Evolutionary conservation across 2,113 vertebrate species (phyloP), one percentile per base, ranked within the genome.

Genomic region (Pavo muticus): DNA sequence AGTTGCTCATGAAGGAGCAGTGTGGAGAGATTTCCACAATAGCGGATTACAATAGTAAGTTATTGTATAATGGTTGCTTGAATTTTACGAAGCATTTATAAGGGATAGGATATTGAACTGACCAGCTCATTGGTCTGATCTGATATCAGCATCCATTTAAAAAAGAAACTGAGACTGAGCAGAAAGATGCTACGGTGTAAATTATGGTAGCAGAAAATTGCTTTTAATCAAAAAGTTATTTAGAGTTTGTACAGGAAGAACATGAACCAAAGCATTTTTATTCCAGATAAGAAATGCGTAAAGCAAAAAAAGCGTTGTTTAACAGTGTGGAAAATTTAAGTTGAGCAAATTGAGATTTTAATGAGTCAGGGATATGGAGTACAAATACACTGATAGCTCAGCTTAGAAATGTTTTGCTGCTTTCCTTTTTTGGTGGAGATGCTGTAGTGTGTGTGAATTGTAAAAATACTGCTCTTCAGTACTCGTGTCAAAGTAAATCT

Each of bases 301-400:
- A 88, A 90, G 69, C 60, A 84, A 74, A 79, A 61, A 77, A 18
- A 18, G 2, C 81, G 70, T 92, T 91, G 92, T 88, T 94, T 93
- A 96, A 95, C 88, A 92, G 67, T 3, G 71, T 92, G 84, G 91
- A 96, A 96, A 90, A 92, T 91, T 68, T 37, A 93, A 77, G 74
- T 20, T 71, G 57, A 92, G 56, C 89, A 87, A 30, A 95, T 93
- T 67, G 68, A 92, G 87, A 56, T 93, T 95, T 96, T 88, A 96
- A 92, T 91, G 93, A 95, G 86, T 90, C 86, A 60, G 70, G 90
- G 95, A 50, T 93, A 88, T 39, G 44, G 67, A 94, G 80, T 47
- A 77, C 61, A 92, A 90, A 75, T 93, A 60, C 72, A 57, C 79
- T 88, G 83, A 50, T 96, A 86, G 60, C 95, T 94, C 85, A 75